phyloP scores from a whole-genome alignment of 2,888 invertebrate species.

The Cheilosia pagana region DNA sequence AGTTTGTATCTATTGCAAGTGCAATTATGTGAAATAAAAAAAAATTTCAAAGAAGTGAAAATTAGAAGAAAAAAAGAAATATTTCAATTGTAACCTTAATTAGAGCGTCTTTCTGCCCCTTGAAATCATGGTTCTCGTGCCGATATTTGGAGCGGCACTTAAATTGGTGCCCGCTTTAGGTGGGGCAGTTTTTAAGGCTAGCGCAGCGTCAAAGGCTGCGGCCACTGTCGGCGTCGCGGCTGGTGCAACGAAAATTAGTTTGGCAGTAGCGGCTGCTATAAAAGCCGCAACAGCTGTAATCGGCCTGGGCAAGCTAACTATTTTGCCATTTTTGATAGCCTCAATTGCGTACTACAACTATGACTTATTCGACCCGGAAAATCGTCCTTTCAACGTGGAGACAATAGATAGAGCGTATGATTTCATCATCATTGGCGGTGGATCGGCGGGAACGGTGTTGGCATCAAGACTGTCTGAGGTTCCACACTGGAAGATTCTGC shows the following conservation, averaged over 20 bases:
- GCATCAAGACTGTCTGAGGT: conserved; percentile 92
- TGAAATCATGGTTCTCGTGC: conserved; percentile 79
- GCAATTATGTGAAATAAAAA: conserved; percentile 58
- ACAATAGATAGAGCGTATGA: conserved; percentile 89
- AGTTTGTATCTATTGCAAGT: conserved; percentile 20
- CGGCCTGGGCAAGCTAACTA: conserved; percentile 89
- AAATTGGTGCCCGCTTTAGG: conserved; percentile 80
- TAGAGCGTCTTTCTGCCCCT: conserved; percentile 6
- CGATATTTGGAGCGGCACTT: conserved; percentile 79
- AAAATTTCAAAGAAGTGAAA: conserved; percentile 67
- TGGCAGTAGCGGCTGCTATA: conserved; percentile 86
- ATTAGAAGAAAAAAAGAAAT: conserved; percentile 47
- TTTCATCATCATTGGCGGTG: conserved; percentile 92
- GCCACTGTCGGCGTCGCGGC: conserved; percentile 81
- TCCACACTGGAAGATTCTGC: conserved; percentile 90
- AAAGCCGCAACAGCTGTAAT: conserved; percentile 89
- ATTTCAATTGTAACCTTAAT: conserved; percentile 54
- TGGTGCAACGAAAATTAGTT: conserved; percentile 81
- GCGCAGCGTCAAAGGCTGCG: conserved; percentile 80
- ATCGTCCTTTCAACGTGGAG: conserved; percentile 89
- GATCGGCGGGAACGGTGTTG: conserved; percentile 93
- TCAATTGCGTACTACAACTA: conserved; percentile 93
- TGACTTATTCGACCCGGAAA: conserved; percentile 93
- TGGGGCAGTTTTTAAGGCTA: conserved; percentile 81
- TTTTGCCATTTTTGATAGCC: conserved; percentile 90